Evolutionary conservation across 2,888 invertebrate genomes (phyloP), one percentile per base, ranked within the genome.

Genomic region (Standfussiana lucernea): DNA sequence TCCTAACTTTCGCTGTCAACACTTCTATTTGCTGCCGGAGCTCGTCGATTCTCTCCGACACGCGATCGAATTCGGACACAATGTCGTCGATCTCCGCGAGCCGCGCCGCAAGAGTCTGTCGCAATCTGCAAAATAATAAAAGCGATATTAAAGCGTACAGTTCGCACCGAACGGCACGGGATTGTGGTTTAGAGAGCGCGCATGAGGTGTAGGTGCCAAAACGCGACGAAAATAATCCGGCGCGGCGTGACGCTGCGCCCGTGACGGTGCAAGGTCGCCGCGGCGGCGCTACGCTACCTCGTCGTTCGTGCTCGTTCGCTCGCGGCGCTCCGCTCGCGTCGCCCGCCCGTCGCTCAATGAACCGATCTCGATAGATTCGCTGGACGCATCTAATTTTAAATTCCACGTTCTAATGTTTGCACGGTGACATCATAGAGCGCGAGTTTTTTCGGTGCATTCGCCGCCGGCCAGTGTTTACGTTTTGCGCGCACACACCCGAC

Each of bases 31-130:
- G 97, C 90, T 97, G 97, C 91, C 98, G 97, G 93, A 98, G 97
- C 90, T 97, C 97, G 85, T 98, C 97, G 91, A 98, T 98, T 91
- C 97, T 97, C 91, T 97, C 97, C 93, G 98, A 97, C 92, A 98
- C 97, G 91, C 97, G 97, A 92, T 98, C 98, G 94, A 99, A 98
- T 95, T 98, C 97, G 91, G 97, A 97, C 92, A 98, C 97, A 94
- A 98, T 98, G 92, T 97, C 97, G 94, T 97, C 97, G 92, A 98
- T 97, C 95, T 98, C 98, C 90, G 97, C 97, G 93, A 98, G 97
- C 96, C 98, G 98, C 93, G 98, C 98, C 95, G 97, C 97, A 92
- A 99, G 97, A 92, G 97, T 97, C 94, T 97, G 97, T 97, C 98
- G 97, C 97, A 99, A 98, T 97, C 99, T 99, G 97, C 79, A 96